Percentiles rank a stretch among this genome's conserved stretches.
phyloP scores from a whole-genome alignment of 2,888 invertebrate species.

The Apotomis betuletana region DNA sequence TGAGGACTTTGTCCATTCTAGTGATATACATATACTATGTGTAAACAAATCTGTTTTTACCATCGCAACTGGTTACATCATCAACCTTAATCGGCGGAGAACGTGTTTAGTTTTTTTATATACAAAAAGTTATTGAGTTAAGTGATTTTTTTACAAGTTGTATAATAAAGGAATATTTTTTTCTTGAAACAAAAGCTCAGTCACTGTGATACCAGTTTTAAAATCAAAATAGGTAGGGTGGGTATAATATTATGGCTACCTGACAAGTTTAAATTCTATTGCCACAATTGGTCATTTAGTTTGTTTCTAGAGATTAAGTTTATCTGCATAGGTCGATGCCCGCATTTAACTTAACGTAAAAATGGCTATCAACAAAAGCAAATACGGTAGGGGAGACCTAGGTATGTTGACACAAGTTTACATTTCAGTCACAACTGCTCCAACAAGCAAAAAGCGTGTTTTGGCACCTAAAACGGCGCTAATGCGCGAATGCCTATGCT shows the following conservation, averaged over 20 bases:
- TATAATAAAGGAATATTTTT: slow-evolving; percentile 4
- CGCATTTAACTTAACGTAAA: neutral
- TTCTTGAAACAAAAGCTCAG: slow-evolving; percentile 3
- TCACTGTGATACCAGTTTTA: neutral
- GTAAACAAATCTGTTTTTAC: slow-evolving; percentile 34
- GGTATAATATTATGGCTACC: too few relatives aligned
- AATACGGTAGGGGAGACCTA: neutral
- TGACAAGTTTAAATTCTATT: neutral
- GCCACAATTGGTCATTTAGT: neutral
- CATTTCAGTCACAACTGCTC: too few relatives aligned
- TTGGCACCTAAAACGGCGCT: slow-evolving; percentile 15
- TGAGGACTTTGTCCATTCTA: slow-evolving; percentile 14
- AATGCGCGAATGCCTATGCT: slow-evolving; percentile 16
- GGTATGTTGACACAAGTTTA: too few relatives aligned
- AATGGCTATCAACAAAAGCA: too few relatives aligned
- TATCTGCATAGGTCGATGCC: neutral
- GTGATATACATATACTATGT: slow-evolving; percentile 24
- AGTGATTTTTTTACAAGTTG: slow-evolving; percentile 31
- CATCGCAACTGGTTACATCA: slow-evolving; percentile 32
- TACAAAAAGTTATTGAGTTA: slow-evolving; percentile 14
- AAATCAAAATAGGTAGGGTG: neutral
- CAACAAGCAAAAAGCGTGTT: neutral
- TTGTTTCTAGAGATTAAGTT: neutral
- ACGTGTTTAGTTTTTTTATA: slow-evolving; percentile 23
- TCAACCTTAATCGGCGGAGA: slow-evolving; percentile 14